A percentile compares a stretch with the other conserved stretches of the same genome.
phyloP scores from a whole-genome alignment of 2,888 invertebrate genomes.

The Microctonus brassicae region DNA sequence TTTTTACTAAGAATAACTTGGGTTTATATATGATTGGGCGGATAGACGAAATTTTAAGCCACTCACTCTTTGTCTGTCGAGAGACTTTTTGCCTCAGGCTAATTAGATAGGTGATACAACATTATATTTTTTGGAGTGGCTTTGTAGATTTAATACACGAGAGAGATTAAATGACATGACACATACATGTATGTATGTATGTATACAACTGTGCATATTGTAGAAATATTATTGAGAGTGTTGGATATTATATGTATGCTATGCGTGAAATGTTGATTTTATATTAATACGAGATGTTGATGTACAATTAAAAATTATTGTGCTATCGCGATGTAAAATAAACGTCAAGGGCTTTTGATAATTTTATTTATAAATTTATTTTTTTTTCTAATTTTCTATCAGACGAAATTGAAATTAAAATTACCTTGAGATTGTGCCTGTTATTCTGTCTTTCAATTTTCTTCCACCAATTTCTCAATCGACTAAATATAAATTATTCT shows the following conservation, averaged over 20 bases:
- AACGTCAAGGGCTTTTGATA: background rate
- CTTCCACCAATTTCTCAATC: slow-evolving; percentile 8
- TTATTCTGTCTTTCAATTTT: slow-evolving; percentile 26
- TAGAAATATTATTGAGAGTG: background rate
- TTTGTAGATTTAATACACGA: slow-evolving; percentile 1
- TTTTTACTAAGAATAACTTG: slow-evolving; percentile 26
- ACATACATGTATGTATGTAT: no score
- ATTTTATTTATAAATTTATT: background rate
- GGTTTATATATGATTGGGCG: slow-evolving; percentile 46
- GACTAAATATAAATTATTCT: slow-evolving; percentile 4
- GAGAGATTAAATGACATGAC: background rate
- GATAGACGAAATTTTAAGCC: slow-evolving; percentile 17
- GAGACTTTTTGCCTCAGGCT: slow-evolving; percentile 19
- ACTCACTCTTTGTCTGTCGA: slow-evolving; percentile 25
- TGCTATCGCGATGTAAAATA: background rate
- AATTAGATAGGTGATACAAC: slow-evolving; percentile 31
- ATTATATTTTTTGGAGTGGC: slow-evolving; percentile 11
- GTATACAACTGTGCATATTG: background rate
- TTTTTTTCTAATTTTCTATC: background rate
- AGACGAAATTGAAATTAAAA: background rate
- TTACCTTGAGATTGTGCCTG: slow-evolving; percentile 16
- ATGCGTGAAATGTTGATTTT: background rate
- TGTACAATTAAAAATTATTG: background rate
- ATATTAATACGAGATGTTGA: background rate
- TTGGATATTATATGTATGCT: no score